A percentile compares a stretch with the other conserved stretches of the same genome.
Evolutionary conservation across 2,888 invertebrate genomes (phyloP).

Genomic region (Euphydryas editha): DNA sequence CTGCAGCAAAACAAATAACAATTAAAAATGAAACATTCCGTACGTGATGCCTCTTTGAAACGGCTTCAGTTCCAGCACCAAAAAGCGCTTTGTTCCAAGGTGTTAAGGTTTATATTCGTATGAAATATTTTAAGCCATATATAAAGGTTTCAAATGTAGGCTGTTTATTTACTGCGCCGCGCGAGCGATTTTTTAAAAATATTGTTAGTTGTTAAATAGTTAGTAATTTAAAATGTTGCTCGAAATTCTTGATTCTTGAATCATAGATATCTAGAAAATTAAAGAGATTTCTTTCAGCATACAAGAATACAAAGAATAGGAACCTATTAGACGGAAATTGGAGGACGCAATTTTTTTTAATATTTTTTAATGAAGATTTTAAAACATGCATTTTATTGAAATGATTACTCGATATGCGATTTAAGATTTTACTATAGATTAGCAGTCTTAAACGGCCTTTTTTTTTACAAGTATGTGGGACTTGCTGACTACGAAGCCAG

Average conservation of each 20-base stretch:
- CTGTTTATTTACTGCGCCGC: slow-evolving; percentile 19
- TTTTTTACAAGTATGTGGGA: too few species aligned
- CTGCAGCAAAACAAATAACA: slow-evolving; percentile 43
- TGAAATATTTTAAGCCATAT: slow-evolving; percentile 12
- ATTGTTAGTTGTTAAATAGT: slow-evolving; percentile 10
- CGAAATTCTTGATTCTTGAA: not conserved
- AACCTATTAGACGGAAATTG: too few species aligned
- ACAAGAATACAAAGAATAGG: too few species aligned
- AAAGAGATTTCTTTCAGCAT: too few species aligned
- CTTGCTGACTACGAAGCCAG: too few species aligned
- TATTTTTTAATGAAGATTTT: too few species aligned
- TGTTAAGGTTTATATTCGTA: not conserved
- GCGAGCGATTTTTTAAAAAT: slow-evolving; percentile 8
- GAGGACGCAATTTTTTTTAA: too few species aligned
- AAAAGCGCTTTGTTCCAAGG: slow-evolving; percentile 43
- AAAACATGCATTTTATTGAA: too few species aligned
- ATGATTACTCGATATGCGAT: too few species aligned
- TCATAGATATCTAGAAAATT: too few species aligned
- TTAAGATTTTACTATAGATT: too few species aligned
- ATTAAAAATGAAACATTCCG: slow-evolving; percentile 44
- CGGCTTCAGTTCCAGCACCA: slow-evolving; percentile 1
- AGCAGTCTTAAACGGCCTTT: too few species aligned
- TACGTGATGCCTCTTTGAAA: slow-evolving; percentile 39
- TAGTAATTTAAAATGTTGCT: not conserved
- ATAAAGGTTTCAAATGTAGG: slow-evolving; percentile 32